A percentile compares a stretch with the other conserved stretches of the same genome.
Conservation (phyloP, 2,113 vertebrate species). For the Melospiza melodia region DNA sequence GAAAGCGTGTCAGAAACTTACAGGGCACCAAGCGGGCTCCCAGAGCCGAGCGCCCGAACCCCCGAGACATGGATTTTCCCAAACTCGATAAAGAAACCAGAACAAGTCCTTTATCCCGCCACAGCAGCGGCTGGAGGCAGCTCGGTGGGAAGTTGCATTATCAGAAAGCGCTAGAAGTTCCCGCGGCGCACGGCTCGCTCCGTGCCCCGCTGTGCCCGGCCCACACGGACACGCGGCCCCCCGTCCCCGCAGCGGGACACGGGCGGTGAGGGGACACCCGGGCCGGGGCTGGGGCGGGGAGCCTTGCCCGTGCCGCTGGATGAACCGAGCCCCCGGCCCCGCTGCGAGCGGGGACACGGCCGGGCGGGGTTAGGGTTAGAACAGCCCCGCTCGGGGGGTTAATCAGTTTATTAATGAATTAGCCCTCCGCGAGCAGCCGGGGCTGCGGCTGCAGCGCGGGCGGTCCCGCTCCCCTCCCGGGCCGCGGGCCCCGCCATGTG, state of each 20-base stretch:
- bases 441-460: background rate
- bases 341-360: background rate
- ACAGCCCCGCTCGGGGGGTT: background rate
- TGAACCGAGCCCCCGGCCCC: background rate
- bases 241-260: fast-evolving
- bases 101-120: fast-evolving
- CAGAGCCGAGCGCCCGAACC: fast-evolving
- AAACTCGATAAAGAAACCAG: background rate
- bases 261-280: background rate
- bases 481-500: background rate
- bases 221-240: fast-evolving
- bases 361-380: background rate
- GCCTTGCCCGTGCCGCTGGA: too few species aligned
- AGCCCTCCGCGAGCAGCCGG: background rate
- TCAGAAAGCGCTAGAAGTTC: fast-evolving
- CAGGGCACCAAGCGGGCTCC: fast-evolving
- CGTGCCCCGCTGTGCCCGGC: fast-evolving
- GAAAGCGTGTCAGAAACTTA: fast-evolving
- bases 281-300: too few species aligned
- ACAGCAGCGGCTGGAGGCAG: fast-evolving
- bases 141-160: fast-evolving
- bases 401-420: background rate
- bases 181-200: fast-evolving
- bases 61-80: fast-evolving
- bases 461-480: background rate